Evolutionary conservation across 2,113 vertebrate species (phyloP), one percentile per base, ranked within the genome.

Genomic region (Gila orcuttii): DNA sequence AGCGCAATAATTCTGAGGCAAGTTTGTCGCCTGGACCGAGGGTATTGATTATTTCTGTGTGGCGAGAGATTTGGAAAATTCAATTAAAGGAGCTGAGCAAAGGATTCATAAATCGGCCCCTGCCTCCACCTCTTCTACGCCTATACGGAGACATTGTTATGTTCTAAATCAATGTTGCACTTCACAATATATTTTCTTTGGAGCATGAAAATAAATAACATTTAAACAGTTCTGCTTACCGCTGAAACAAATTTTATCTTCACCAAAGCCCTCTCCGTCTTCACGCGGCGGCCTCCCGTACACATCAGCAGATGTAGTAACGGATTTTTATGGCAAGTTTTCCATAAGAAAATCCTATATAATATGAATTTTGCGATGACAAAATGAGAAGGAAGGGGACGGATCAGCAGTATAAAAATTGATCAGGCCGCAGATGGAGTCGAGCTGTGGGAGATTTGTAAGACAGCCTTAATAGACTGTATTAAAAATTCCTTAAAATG

Each of bases 21-120:
- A 95, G 97, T 97, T 97, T 96, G 96, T 96, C 96, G 96, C 92
- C 83, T 80, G 23, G 66, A 89, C 96, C 95, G 95, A 94, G 94
- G 94, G 95, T 99, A 99, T 99, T 97, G 98, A 99, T 99, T 99
- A 99, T 99, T 98, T 99, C 97, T 98, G 97, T 99, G 97, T 96
- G 97, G 96, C 97, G 96, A 97, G 98, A 99, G 97, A 99, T 99
- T 99, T 99, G 97, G 98, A 99, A 99, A 99, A 99, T 99, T 99
- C 97, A 99, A 99, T 99, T 98, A 99, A 99, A 98, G 96, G 96
- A 97, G 96, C 99, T 99, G 97, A 97, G 97, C 97, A 99, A 99
- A 98, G 97, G 96, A 98, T 99, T 97, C 97, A 99, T 99, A 99
- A 99, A 99, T 99, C 97, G 94, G 95, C 95, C 94, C 88, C 77